These are phyloP conservation scores for Plestiodon gilberti DNA, from an alignment of 2,113 vertebrate species.

Conservation along the genomic window DNA sequence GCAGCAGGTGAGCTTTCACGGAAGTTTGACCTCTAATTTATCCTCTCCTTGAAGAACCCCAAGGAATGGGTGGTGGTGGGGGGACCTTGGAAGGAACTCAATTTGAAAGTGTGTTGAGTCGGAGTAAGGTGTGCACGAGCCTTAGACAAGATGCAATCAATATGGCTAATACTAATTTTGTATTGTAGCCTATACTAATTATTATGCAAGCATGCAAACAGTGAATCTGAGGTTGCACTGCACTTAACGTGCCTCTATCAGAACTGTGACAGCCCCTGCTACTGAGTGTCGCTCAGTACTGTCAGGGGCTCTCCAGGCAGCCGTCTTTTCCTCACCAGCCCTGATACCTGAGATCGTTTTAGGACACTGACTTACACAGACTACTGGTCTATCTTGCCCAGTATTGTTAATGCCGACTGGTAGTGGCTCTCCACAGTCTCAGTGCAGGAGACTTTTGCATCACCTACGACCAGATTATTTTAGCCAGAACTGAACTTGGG, in stretches of 20 bases:
- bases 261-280: neutral
- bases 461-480: neutral
- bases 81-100: neutral
- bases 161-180: neutral
- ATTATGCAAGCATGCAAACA: neutral
- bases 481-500: neutral
- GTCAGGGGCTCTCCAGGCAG: too few species aligned
- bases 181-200: neutral
- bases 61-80: neutral
- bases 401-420: too few species aligned
- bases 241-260: neutral
- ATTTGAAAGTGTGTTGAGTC: neutral
- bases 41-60: neutral
- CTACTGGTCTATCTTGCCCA: too few species aligned
- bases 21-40: neutral
- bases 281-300: too few species aligned
- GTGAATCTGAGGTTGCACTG: too few species aligned
- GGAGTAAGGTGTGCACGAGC: neutral
- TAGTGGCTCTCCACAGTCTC: too few species aligned
- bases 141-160: too few species aligned
- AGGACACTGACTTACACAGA: neutral
- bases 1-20: neutral
- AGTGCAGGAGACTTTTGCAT: too few species aligned
- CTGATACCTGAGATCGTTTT: too few species aligned
- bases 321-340: too few species aligned